Percentiles rank a stretch among this genome's conserved stretches.
Evolutionary conservation across 2,888 invertebrate genomes (phyloP).

Genomic region (Drosophila kuntzei): DNA sequence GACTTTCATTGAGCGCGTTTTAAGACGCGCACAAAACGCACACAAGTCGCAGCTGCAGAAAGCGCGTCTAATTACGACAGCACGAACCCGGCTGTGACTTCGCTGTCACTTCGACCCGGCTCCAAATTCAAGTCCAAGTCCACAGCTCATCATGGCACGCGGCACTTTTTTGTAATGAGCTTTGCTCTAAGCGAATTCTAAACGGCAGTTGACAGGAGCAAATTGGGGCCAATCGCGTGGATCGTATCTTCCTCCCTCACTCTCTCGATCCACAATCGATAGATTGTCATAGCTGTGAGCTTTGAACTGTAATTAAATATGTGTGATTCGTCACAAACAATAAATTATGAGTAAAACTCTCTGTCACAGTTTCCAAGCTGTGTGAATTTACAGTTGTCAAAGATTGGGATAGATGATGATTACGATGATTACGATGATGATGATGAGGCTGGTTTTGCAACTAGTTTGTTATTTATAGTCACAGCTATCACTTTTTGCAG

Average conservation of each 20-base stretch:
- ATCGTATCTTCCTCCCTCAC: neutral
- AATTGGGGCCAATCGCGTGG: constrained; percentile 53
- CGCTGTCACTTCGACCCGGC: constrained; percentile 13
- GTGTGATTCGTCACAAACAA: constrained; percentile 32
- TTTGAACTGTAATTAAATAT: constrained; percentile 34
- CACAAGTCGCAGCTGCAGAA: constrained; percentile 51
- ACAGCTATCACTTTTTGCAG: constrained; percentile 2
- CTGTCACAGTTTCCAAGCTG: constrained; percentile 35
- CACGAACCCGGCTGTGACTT: constrained; percentile 25
- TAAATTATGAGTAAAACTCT: constrained; percentile 15
- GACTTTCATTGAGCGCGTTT: constrained; percentile 63
- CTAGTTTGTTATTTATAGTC: constrained; percentile 11
- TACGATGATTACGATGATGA: constrained; percentile 1
- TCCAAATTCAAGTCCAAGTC: constrained; percentile 16
- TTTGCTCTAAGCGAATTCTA: constrained; percentile 47
- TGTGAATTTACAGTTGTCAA: constrained; percentile 8
- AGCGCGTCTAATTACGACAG: constrained; percentile 63
- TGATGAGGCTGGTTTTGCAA: constrained; percentile 22
- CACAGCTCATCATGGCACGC: constrained; percentile 47
- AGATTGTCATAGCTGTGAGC: constrained; percentile 23
- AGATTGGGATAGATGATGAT: constrained; percentile 2
- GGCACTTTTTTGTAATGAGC: constrained; percentile 66
- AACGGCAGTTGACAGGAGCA: constrained; percentile 58
- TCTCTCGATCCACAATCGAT: constrained; percentile 9
- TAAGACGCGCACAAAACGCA: constrained; percentile 44